Evolutionary conservation across 53 echinoderm and acorn worm species (phyloP), one percentile per base, ranked within the genome.

Genomic region (Temnopleurus reevesii): DNA sequence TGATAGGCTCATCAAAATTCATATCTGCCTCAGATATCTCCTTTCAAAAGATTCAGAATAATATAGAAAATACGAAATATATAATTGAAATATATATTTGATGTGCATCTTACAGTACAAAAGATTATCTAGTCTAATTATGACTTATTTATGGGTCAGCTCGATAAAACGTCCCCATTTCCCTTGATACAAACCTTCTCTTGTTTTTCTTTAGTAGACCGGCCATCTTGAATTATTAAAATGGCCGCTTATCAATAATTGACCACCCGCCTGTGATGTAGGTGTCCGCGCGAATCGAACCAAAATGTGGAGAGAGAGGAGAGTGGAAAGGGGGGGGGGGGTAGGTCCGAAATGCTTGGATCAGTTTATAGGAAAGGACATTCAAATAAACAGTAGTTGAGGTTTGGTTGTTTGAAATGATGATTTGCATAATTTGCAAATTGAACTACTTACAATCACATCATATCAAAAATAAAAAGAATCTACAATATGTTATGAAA

Each of bases 211-310:
- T 49, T 79, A 15, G 19, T 17, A 79, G 28, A 29, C 27, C 79
- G 79, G 28, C 79, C 47, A 79, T 79, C 79, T 46, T 79, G 79
- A 79, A 79, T 79, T 79, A 79, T 79, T 79, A 79, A 79, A 79
- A 46, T 79, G 28, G 30, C 49, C 46, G 49, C 79, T 79, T 28
- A 47, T 79, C 79, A 79, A 79, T 79, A 79, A 79, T 79, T 79
- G 28, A 79, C 46, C 79, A 17, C 18, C 30, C 2, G 46, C 49
- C 79, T 47, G 28, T 79, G 46, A 79, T 46, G 27, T 79, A 30
- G 79, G 79, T 47, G 79, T 79, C 77, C 17, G 79, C 46, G 13
- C 41, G 79, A 79, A 47, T 26, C 8, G 9, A 28, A 4, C 49
- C 79, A 51, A 15, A 51, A 15, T 15, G 15, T 10, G 53, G 53